Base-by-base conservation (phyloP, 2,113 vertebrate genomes). In the Clarias magur region DNA sequence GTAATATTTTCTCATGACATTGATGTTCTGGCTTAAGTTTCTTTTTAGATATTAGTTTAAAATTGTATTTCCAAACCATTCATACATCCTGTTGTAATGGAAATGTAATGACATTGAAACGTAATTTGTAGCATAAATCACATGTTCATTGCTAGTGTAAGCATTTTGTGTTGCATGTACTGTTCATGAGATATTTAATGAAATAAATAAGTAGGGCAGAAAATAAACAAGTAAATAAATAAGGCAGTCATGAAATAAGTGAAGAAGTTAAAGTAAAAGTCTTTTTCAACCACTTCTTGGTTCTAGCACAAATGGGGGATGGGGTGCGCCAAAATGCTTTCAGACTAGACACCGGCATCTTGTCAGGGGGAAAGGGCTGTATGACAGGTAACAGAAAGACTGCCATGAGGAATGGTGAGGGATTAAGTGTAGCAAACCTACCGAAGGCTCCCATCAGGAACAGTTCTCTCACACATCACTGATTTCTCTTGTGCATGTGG, bases 391-490 rank as follows among this genome's bases (percentile, higher is more conserved):
- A 57, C 17, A 60, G 54, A 19, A 21, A 5, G 30, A 30, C 54
- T 60, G 5, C 3, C 60, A 3, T 13, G 56, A 60, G 10, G 17
- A 12, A 60, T 38, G 19, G 27, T 38, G 57, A 2, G 10, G 56
- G 54, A 80, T 80, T 60, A 80, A 38, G 17, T 21, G 30, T 34
- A 80, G 56, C 27, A 80, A 80, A 60, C 34, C 27, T 60, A 10
- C 79, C 21, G 79, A 60, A 38, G 60, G 57, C 60, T 34, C 57
- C 79, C 57, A 80, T 60, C 53, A 80, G 79, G 57, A 60, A 27
- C 79, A 80, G 56, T 60, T 59, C 27, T 5, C 27, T 80, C 79
- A 80, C 10, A 11, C 79, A 60, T 57, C 79, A 60, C 79, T 80
- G 76, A 19, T 59, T n/a, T 19, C 76, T 27, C 27, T 80, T 15